Base-by-base conservation (phyloP, 2,113 vertebrate species). In the Paraplagusia blochii region DNA sequence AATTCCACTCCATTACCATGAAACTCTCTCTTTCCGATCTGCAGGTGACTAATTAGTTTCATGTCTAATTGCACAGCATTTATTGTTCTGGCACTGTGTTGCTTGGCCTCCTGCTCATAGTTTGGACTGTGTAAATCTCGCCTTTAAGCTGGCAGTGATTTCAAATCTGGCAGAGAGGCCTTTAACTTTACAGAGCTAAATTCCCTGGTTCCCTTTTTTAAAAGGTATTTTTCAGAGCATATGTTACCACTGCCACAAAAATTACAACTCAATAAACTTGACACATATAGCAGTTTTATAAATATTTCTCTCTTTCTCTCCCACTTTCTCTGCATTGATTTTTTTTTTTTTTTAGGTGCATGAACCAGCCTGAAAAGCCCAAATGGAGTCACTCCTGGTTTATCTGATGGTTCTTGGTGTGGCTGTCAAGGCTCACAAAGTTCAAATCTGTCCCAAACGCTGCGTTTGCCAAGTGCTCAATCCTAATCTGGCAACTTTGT, bases 371-470 rank as follows among this genome's bases (percentile, higher is more conserved):
- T 91, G 89, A 89, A 81, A 90, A 74, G 51, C 77, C 22, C 83
- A 78, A 76, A 99, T 99, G 97, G 97, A 98, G 95, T 94, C 91
- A 89, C 87, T 97, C 87, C 91, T 98, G 85, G 84, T 96, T 81
- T 98, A 91, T 88, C 88, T 99, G 90, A 90, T 98, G 75, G 86
- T 97, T 86, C 90, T 94, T 69, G 90, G 93, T 78, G 69, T 91
- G 90, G 93, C 85, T 63, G 92, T 93, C 75, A 95, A 90, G 90
- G 94, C 95, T 69, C 95, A 98, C 91, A 95, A 91, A 92, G 94
- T 95, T 73, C 95, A 98, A 89, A 90, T 98, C 84, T 99, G 97
- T 84, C 97, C 97, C 16, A 99, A 98, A 75, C 95, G 97, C 76
- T 99, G 97, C 34, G 90, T 97, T 78, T 99, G 97, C 90, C 97